These are phyloP conservation scores for Ctenopoma multispine DNA, from an alignment of 2,797 vertebrate genomes.

Conservation along the genomic window DNA sequence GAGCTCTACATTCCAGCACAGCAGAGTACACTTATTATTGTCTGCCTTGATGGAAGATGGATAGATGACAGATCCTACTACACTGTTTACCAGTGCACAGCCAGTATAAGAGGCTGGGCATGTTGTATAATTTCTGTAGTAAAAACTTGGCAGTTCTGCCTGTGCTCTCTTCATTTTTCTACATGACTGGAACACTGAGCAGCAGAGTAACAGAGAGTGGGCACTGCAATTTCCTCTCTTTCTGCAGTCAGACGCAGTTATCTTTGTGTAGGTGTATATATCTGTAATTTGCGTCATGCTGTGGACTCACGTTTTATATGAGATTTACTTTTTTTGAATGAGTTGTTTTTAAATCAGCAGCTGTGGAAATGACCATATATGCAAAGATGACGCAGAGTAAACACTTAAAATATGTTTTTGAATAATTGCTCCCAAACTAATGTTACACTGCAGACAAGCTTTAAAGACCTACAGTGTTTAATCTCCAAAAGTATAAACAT, in stretches of 20 bases:
- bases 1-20: constrained; percentile 32
- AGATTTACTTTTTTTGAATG: constrained; percentile 37
- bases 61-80: constrained; percentile 15
- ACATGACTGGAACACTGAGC: constrained; percentile 47
- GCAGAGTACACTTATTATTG: constrained; percentile 17
- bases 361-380: constrained; percentile 59
- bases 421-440: neutral
- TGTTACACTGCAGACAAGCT: neutral
- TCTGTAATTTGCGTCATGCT: constrained; percentile 67
- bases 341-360: constrained; percentile 28
- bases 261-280: constrained; percentile 75
- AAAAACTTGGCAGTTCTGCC: constrained; percentile 37
- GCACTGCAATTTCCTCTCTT: constrained; percentile 71
- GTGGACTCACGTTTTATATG: constrained; percentile 51
- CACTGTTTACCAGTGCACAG: constrained; percentile 35
- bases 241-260: constrained; percentile 61
- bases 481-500: neutral
- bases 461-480: too few relatives aligned
- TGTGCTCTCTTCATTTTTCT: constrained; percentile 41
- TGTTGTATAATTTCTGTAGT: constrained; percentile 38
- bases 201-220: constrained; percentile 66
- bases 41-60: constrained; percentile 1
- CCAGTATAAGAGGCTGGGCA: constrained; percentile 17
- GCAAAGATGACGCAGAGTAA: constrained; percentile 22
- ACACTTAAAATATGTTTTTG: neutral